Conservation (phyloP, 2,888 invertebrate genomes). For the Drosophila recens region DNA sequence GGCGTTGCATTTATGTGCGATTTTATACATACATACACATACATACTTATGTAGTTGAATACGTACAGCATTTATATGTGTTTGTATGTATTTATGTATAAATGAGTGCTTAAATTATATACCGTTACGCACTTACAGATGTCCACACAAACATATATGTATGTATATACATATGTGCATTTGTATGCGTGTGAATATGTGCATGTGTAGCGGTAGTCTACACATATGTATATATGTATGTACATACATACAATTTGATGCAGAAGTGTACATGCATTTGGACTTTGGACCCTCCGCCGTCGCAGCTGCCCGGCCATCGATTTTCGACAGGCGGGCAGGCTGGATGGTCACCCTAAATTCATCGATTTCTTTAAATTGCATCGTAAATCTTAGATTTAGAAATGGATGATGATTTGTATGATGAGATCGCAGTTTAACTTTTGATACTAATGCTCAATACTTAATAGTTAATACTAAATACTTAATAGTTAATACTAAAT, state of each 20-base stretch:
- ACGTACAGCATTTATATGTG: neutral
- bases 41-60: neutral
- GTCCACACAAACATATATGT: neutral
- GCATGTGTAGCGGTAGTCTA: neutral
- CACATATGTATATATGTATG: neutral
- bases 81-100: neutral
- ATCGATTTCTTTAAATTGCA: slow-evolving; percentile 5
- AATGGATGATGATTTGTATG: neutral
- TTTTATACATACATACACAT: slow-evolving; percentile 11
- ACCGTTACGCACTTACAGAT: slow-evolving; percentile 10
- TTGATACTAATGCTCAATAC: neutral
- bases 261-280: neutral
- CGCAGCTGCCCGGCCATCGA: neutral
- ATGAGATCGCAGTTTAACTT: no score
- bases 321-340: neutral
- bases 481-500: no score
- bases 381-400: neutral
- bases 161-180: neutral
- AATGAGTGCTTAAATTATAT: slow-evolving; percentile 6
- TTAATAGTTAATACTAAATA: no score
- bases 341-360: neutral
- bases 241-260: neutral
- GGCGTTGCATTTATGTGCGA: slow-evolving; percentile 49
- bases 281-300: neutral
- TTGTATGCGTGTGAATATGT: neutral